Conservation (phyloP, 2,797 vertebrate species). For the Notoglanidium macrostoma region DNA sequence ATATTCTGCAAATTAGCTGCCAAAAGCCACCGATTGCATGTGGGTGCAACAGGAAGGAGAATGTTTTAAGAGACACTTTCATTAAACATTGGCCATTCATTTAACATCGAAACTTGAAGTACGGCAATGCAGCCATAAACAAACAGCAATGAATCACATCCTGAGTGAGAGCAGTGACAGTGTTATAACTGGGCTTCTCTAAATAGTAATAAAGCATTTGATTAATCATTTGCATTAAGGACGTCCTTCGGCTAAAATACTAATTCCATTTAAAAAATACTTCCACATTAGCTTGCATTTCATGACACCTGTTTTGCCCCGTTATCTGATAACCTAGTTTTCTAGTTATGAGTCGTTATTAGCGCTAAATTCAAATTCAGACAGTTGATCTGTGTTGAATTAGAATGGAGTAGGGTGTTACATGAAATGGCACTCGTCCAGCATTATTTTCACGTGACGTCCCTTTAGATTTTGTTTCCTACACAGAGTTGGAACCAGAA, state of each 20-base stretch:
- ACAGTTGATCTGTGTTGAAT: not conserved
- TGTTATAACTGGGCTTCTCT: not conserved
- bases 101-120: constrained; percentile 5
- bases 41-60: constrained; percentile 2
- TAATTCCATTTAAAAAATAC: not conserved
- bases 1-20: not conserved
- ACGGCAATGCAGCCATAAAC: constrained; percentile 17
- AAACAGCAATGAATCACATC: constrained; percentile 16
- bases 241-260: not conserved
- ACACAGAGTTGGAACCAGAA: not conserved
- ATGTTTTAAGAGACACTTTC: constrained; percentile 20
- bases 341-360: not conserved
- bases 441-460: not conserved
- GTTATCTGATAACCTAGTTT: not conserved
- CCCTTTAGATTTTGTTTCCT: not conserved
- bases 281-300: not conserved
- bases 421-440: not conserved
- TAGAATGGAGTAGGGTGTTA: not conserved
- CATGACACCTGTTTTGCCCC: not conserved
- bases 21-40: constrained; percentile 3
- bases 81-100: constrained; percentile 6
- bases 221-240: not conserved
- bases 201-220: constrained; percentile 12
- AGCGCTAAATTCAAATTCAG: not conserved
- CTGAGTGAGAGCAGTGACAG: not conserved